phyloP scores from a whole-genome alignment of 2,113 vertebrate species.

The Phyllostomus hastatus region DNA sequence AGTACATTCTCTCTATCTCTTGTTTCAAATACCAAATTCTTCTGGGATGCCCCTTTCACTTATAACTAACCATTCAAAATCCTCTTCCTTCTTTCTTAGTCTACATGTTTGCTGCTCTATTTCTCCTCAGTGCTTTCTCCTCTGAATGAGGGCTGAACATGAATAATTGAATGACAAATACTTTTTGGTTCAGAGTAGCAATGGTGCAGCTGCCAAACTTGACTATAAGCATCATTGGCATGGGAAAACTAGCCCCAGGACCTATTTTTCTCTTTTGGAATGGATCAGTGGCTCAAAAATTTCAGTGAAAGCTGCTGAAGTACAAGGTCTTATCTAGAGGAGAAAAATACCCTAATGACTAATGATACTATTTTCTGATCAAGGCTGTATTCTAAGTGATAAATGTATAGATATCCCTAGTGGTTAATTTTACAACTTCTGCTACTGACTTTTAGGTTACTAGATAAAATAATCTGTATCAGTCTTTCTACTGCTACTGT shows the following conservation, averaged over 20 bases:
- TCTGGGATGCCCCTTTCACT: background rate
- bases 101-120: background rate
- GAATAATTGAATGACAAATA: background rate
- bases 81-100: background rate
- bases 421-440: background rate
- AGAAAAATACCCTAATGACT: background rate
- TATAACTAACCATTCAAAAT: background rate
- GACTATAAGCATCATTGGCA: background rate
- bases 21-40: background rate
- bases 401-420: background rate
- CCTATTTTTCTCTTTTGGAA: constrained; percentile 4
- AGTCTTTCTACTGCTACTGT: background rate
- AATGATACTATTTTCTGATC: background rate
- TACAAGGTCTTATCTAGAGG: background rate
- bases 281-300: background rate
- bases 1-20: background rate
- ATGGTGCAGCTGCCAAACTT: background rate
- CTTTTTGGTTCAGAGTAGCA: background rate
- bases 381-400: background rate
- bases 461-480: background rate
- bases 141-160: background rate
- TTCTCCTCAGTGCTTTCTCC: background rate
- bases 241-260: background rate
- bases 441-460: background rate
- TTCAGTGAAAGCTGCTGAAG: background rate